Conservation (phyloP, 2,888 invertebrate genomes). For the Tachina fera region DNA sequence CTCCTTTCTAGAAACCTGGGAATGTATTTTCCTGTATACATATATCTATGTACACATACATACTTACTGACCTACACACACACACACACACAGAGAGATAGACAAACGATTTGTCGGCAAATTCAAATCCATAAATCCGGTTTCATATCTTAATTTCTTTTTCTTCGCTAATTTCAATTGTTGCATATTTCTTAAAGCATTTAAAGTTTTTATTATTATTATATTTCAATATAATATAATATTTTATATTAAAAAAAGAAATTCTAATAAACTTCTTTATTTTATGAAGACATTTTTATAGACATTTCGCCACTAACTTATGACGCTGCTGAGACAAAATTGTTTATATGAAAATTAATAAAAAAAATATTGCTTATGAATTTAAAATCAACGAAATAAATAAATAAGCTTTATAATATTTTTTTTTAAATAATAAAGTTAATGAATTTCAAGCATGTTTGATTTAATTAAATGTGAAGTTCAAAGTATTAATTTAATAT, state of each 20-base stretch:
- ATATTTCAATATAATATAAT: too few relatives aligned
- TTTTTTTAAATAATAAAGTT: constrained; percentile 5
- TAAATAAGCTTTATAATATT: background rate
- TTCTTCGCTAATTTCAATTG: background rate
- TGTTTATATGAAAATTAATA: background rate
- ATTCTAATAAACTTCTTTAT: constrained; percentile 19
- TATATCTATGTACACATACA: background rate
- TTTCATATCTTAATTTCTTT: background rate
- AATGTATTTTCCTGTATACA: background rate
- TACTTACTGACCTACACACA: background rate
- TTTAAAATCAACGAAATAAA: background rate
- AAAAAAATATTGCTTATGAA: background rate
- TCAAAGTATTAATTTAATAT: constrained; percentile 23
- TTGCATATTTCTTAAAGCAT: background rate
- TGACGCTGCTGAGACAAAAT: constrained; percentile 1
- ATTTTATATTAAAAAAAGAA: background rate
- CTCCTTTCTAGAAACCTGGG: background rate
- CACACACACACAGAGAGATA: too few relatives aligned
- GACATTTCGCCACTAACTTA: constrained; percentile 29
- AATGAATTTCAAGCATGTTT: constrained; percentile 39
- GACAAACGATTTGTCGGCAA: background rate
- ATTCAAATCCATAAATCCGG: background rate
- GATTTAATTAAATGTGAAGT: constrained; percentile 46
- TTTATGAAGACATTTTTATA: constrained; percentile 43
- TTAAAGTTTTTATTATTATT: constrained; percentile 12